Conservation (phyloP, 1,140 invertebrate species). For the Drosophila orosa region DNA sequence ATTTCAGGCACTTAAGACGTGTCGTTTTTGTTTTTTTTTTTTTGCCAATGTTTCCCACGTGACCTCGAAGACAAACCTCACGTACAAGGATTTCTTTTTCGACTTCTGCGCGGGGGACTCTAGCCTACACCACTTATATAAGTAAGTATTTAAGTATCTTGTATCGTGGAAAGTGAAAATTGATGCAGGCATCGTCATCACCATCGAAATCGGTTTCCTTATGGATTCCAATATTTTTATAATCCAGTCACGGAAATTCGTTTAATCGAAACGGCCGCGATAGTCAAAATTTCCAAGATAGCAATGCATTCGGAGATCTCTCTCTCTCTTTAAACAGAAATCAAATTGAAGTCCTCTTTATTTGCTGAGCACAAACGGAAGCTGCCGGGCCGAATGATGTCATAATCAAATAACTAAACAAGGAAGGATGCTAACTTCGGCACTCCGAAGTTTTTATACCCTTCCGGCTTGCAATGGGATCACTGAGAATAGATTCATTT, state of each 20-base stretch:
- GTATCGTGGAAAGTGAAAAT: slow-evolving; percentile 78
- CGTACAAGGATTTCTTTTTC: slow-evolving; percentile 76
- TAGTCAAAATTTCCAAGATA: neutral
- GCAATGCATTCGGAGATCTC: slow-evolving; percentile 10
- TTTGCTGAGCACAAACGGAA: slow-evolving; percentile 41
- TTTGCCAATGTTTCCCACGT: slow-evolving; percentile 58
- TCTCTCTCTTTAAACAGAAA: slow-evolving; percentile 18
- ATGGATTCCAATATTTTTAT: slow-evolving; percentile 82
- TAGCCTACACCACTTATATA: slow-evolving; percentile 56
- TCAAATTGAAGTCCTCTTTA: slow-evolving; percentile 9
- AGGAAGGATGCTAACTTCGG: no score
- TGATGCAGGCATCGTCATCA: slow-evolving; percentile 71
- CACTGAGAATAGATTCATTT: no score
- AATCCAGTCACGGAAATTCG: slow-evolving; percentile 76
- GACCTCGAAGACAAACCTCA: slow-evolving; percentile 79
- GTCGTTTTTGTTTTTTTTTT: slow-evolving; percentile 19
- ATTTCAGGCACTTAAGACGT: slow-evolving; percentile 48
- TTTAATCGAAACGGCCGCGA: slow-evolving; percentile 59
- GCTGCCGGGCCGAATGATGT: slow-evolving; percentile 54
- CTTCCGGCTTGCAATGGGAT: no score
- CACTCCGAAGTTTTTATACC: no score
- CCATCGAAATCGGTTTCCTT: slow-evolving; percentile 71
- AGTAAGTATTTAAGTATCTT: slow-evolving; percentile 63
- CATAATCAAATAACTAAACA: slow-evolving; percentile 63
- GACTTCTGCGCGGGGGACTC: slow-evolving; percentile 41